These are phyloP conservation scores for Parotia lawesii DNA, from an alignment of 2,113 vertebrate genomes.

Conservation along the genomic window DNA sequence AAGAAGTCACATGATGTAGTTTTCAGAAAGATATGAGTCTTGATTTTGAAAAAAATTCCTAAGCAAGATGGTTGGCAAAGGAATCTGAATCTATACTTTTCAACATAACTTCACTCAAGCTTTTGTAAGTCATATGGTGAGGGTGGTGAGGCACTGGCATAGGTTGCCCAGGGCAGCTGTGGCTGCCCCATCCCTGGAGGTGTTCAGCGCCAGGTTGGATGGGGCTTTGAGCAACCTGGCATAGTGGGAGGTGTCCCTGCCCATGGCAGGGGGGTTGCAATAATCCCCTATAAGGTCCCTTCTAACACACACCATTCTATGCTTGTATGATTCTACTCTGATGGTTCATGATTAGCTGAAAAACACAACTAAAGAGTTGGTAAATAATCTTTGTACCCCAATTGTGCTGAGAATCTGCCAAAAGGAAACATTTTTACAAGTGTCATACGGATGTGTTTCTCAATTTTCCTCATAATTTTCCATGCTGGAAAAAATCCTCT, in stretches of 20 bases:
- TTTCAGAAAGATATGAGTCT: neutral
- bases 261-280: neutral
- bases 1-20: neutral
- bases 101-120: neutral
- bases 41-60: neutral
- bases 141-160: neutral
- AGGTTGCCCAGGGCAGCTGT: neutral
- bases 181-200: neutral
- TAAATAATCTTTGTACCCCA: neutral
- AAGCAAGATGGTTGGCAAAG: neutral
- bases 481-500: neutral
- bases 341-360: neutral
- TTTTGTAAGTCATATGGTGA: neutral
- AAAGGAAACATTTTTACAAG: neutral
- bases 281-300: neutral
- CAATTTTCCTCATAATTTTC: neutral
- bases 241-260: neutral
- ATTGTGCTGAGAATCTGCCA: neutral
- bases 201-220: neutral
- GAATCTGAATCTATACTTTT: neutral
- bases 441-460: neutral
- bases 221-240: neutral
- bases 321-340: neutral
- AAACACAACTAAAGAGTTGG: neutral
- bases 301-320: neutral